Base-by-base conservation (phyloP, 2,888 invertebrate genomes). In the Lordiphosa fenestrarum region DNA sequence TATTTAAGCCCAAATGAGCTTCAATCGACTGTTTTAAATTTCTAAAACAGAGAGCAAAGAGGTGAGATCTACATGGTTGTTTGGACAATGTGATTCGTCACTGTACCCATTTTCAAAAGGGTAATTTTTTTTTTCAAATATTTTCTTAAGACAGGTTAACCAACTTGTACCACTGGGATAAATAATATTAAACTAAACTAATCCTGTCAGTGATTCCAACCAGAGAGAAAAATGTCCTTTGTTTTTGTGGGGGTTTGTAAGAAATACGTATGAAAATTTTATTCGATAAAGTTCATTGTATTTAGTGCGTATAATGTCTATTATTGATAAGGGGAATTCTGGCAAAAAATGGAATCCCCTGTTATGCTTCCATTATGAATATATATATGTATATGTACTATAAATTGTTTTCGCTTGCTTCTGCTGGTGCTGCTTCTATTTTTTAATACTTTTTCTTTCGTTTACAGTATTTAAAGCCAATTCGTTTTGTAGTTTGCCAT, bases 221-320 rank as follows among this genome's bases (percentile, higher is more conserved):
- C 25, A 25, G 6, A 25, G 6, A 25, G 25, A 6, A 6, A 25
- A 6, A 25, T 6, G 6, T 6, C 6, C 25, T 25, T 25, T 25
- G 25, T 25, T 25, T 25, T 6, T 49, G 21, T 7, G 48, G 47
- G 59, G 64, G 61, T 84, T 80, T 80, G 66, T 82, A 78, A 82
- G 73, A 84, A 80, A 80, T 84, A 82, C 76, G 81, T 80, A 84
- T 82, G 84, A 78, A 84, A 80, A 66, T 84, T 80, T 83, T 84
- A 80, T 80, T 84, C 76, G 83, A 82, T 80, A 84, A 77, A 81
- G 78, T 77, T 77, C 77, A 77, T 83, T 77, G 84, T 81, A 83
- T 76, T 74, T 71, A 50, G 54, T 71, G 71, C 55, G 47, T 63
- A 33, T 62, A 21, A 41, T 59, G 46, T 67, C 53, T 57, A 53